These are phyloP conservation scores for Ceriagrion tenellum DNA, from an alignment of 2,888 invertebrate genomes.

Conservation along the genomic window DNA sequence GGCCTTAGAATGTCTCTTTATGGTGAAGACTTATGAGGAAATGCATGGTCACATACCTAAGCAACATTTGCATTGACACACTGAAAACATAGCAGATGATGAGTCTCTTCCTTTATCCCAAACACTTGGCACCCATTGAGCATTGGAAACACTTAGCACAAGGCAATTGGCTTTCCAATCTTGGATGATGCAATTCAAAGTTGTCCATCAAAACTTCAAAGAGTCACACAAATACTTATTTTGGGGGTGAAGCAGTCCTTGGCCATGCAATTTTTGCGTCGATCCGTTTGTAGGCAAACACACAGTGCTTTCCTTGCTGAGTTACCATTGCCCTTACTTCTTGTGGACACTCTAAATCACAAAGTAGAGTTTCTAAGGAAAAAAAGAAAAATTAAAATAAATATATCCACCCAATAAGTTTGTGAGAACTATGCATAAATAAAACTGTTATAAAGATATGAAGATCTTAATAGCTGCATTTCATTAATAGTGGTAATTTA, in stretches of 20 bases:
- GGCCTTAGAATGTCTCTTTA: conserved; percentile 8
- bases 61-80: conserved; percentile 54
- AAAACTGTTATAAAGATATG: no score
- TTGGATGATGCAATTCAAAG: conserved; percentile 4
- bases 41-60: conserved; percentile 50
- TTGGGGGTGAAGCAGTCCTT: conserved; percentile 77
- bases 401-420: background rate
- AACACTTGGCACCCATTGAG: conserved; percentile 41
- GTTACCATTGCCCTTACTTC: conserved; percentile 85
- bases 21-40: conserved; percentile 40
- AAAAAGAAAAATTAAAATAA: conserved; percentile 70
- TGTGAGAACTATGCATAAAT: no score
- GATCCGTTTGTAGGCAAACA: conserved; percentile 96
- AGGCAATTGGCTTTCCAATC: background rate
- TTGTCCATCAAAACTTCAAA: background rate
- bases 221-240: conserved; percentile 23
- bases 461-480: no score
- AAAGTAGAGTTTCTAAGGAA: conserved; percentile 90
- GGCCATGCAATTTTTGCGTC: conserved; percentile 99
- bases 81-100: conserved; percentile 38
- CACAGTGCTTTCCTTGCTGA: conserved; percentile 87
- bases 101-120: background rate
- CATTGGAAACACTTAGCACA: conserved; percentile 36
- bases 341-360: conserved; percentile 94
- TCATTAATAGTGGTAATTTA: no score